Evolutionary conservation across 2,797 vertebrate genomes (phyloP).

Genomic region (Molothrus ater): DNA sequence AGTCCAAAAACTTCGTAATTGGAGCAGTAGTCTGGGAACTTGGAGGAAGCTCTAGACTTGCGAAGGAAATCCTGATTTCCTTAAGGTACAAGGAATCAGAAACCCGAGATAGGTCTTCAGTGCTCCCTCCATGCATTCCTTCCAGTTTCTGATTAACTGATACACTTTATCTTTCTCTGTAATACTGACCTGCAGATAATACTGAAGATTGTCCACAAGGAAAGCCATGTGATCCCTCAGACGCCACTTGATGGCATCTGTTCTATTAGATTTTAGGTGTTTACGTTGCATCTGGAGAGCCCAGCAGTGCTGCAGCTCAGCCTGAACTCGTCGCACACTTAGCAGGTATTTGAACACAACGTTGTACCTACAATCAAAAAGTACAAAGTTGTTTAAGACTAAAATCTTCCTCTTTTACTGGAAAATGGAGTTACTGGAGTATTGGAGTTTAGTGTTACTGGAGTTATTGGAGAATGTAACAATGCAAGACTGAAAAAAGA

Average conservation of each 20-base stretch:
- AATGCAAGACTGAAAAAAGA: neutral
- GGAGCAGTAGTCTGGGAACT: neutral
- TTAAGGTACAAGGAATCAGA: neutral
- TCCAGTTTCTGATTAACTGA: neutral
- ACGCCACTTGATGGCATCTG: slow-evolving; percentile 91
- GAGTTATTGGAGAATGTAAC: neutral
- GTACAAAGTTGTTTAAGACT: neutral
- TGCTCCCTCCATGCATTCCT: neutral
- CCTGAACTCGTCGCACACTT: slow-evolving; percentile 93
- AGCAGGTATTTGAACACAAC: slow-evolving; percentile 96
- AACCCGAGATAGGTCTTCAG: neutral
- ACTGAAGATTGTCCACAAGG: slow-evolving; percentile 97
- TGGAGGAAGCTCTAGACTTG: neutral
- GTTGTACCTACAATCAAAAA: slow-evolving; percentile 86
- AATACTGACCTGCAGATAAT: slow-evolving; percentile 90
- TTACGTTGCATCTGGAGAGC: slow-evolving; percentile 98
- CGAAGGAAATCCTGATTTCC: neutral
- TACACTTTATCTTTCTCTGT: neutral
- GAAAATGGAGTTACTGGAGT: neutral
- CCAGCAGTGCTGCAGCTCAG: slow-evolving; percentile 97
- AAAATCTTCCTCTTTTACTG: neutral
- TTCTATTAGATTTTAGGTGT: slow-evolving; percentile 91
- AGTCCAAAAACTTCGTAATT: neutral
- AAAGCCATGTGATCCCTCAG: slow-evolving; percentile 98
- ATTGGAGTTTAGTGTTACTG: neutral